phyloP scores from a whole-genome alignment of 2,888 invertebrate species.

The Lasioglossum vierecki region DNA sequence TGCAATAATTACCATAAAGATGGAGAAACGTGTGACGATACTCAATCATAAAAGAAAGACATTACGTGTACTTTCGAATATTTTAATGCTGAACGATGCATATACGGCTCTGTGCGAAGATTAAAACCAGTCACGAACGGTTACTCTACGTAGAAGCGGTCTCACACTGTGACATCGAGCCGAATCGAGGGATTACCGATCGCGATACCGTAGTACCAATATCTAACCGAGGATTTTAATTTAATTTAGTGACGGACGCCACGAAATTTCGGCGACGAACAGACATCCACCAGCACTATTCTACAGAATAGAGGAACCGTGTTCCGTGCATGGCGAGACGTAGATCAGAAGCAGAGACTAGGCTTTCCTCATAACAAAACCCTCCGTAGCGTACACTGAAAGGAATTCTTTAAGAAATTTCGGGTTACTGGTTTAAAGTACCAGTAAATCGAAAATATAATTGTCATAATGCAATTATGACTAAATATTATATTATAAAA shows the following conservation, averaged over 20 bases:
- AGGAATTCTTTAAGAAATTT: background rate
- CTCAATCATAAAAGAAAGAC: constrained; percentile 42
- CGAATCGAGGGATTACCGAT: constrained; percentile 19
- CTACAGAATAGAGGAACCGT: background rate
- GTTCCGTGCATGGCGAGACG: background rate
- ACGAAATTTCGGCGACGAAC: background rate
- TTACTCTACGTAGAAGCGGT: constrained; percentile 51
- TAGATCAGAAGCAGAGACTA: constrained; percentile 22
- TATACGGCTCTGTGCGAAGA: constrained; percentile 64
- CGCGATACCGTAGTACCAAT: constrained; percentile 42
- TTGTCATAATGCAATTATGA: background rate
- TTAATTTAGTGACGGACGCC: constrained; percentile 45
- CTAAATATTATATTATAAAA: background rate
- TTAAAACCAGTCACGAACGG: constrained; percentile 61
- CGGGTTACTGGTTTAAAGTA: background rate
- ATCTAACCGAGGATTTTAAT: constrained; percentile 30
- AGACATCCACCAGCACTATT: background rate
- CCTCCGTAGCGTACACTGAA: background rate
- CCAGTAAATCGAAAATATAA: background rate
- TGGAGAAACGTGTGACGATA: constrained; percentile 25
- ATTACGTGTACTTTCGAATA: constrained; percentile 61
- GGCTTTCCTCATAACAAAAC: background rate
- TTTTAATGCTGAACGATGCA: constrained; percentile 69
- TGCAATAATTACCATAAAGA: constrained; percentile 40
- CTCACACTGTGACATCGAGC: constrained; percentile 69